Conservation (phyloP, 2,888 invertebrate genomes). For the Melieria picta region DNA sequence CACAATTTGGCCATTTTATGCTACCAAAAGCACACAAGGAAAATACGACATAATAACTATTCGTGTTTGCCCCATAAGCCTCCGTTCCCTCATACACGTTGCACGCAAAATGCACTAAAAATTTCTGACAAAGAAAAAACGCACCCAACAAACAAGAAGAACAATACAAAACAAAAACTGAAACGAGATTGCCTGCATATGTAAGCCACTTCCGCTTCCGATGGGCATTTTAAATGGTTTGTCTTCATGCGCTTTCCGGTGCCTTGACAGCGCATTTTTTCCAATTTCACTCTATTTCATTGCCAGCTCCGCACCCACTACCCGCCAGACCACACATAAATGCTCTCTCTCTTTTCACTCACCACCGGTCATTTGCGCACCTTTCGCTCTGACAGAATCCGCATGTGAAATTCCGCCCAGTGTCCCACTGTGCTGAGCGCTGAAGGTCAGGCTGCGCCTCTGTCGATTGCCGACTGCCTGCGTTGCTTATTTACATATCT, state of each 20-base stretch:
- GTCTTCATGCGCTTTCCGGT: constrained; percentile 20
- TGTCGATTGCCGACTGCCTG: neutral
- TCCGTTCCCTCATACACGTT: no score
- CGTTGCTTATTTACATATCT: neutral
- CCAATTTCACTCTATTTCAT: no score
- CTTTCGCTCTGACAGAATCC: no score
- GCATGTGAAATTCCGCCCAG: no score
- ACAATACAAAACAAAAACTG: neutral
- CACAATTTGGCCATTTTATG: no score
- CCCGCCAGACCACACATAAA: neutral
- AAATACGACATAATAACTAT: no score
- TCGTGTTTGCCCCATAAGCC: no score
- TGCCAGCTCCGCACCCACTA: neutral
- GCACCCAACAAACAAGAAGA: neutral
- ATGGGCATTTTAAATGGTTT: constrained; percentile 40
- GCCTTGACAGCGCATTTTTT: constrained; percentile 24
- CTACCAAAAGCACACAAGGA: no score
- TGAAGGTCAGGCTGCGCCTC: no score
- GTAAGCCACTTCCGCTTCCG: constrained; percentile 43
- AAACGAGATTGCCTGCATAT: constrained; percentile 24
- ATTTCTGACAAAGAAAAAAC: neutral
- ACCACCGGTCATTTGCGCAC: no score
- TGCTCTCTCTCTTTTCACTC: no score
- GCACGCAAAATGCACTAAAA: neutral
- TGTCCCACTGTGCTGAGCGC: no score